Evolutionary conservation across 2,888 invertebrate species (phyloP).

Genomic region (Papilio elwesi): DNA sequence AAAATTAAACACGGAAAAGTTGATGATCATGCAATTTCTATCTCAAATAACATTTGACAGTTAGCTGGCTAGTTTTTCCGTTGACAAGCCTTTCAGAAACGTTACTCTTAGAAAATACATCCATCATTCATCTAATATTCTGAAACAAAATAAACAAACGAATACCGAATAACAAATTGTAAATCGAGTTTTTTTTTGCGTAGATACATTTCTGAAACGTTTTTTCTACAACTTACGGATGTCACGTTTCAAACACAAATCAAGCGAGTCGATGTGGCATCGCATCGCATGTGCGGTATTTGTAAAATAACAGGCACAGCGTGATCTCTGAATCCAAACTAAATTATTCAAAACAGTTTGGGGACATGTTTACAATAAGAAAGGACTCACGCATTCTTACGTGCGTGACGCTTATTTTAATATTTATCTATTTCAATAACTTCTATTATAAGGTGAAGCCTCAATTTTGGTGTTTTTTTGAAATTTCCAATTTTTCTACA

Average conservation of each 20-base stretch:
- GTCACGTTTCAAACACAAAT: constrained; percentile 56
- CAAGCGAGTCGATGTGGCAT: constrained; percentile 41
- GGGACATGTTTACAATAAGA: constrained; percentile 46
- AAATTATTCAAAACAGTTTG: constrained; percentile 63
- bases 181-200: constrained; percentile 37
- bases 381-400: constrained; percentile 17
- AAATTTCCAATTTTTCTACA: too few relatives aligned
- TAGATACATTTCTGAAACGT: constrained; percentile 46
- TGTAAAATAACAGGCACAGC: constrained; percentile 47
- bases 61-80: too few relatives aligned
- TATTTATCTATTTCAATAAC: neutral
- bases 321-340: constrained; percentile 55
- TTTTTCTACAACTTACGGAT: constrained; percentile 34
- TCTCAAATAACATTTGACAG: too few relatives aligned
- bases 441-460: too few relatives aligned
- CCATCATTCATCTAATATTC: too few relatives aligned
- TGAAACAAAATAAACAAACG: neutral
- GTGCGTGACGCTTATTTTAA: neutral
- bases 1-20: too few relatives aligned
- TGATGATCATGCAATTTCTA: too few relatives aligned
- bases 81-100: too few relatives aligned
- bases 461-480: too few relatives aligned
- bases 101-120: too few relatives aligned
- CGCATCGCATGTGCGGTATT: constrained; percentile 45
- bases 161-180: neutral